phyloP scores from a whole-genome alignment of 2,113 vertebrate species.

The Butorides virescens region DNA sequence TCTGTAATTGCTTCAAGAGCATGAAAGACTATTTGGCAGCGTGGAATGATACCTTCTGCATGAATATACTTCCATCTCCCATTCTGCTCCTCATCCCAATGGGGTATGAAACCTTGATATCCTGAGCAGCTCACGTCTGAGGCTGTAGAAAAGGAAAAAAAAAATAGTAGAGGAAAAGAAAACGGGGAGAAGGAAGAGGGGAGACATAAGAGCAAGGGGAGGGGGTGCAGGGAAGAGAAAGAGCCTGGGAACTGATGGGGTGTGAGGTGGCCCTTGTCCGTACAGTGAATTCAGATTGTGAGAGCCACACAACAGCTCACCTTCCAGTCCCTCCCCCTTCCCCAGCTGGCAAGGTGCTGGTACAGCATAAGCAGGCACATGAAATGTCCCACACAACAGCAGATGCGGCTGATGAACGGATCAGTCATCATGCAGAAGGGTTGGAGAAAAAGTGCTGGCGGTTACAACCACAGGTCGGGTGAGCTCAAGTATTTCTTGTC shows the following conservation, averaged over 20 bases:
- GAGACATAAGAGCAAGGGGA: not conserved
- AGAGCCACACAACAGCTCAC: not conserved
- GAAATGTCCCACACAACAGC: not conserved
- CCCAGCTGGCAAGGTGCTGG: not conserved
- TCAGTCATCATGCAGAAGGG: not conserved
- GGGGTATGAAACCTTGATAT: not conserved
- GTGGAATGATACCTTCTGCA: not conserved
- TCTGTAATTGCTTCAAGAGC: not conserved
- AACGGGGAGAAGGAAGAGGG: not conserved
- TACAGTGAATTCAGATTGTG: not conserved
- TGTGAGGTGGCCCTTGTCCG: fast-evolving
- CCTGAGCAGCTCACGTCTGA: not conserved
- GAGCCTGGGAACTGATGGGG: not conserved
- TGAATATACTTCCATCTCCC: not conserved
- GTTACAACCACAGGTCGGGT: fast-evolving
- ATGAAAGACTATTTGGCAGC: not conserved
- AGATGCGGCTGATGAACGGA: not conserved
- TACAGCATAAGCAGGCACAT: not conserved
- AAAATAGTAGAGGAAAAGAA: not conserved
- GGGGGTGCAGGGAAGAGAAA: not conserved
- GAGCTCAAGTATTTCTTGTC: not conserved
- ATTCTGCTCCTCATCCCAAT: not conserved
- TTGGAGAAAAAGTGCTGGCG: not conserved
- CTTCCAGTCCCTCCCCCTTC: not conserved
- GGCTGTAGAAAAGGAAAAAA: not conserved